phyloP scores from a whole-genome alignment of 2,888 invertebrate genomes.

The Nemurella pictetii region DNA sequence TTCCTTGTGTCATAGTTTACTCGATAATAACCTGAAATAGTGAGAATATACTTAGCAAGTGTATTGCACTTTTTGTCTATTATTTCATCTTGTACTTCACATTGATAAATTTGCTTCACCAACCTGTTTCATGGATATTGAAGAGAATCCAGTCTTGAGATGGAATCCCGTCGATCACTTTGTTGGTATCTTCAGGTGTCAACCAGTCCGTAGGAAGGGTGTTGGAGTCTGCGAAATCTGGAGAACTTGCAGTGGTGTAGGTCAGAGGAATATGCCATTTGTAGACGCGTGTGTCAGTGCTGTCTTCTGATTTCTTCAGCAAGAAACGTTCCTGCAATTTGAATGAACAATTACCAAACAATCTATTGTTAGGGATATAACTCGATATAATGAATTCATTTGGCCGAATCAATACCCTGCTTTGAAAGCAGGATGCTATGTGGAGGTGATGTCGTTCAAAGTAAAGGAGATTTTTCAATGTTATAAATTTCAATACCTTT shows the following conservation, averaged over 20 bases:
- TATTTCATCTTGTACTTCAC: not conserved
- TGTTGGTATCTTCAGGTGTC: slow-evolving; percentile 48
- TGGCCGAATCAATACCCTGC: too few species aligned
- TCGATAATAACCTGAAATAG: slow-evolving; percentile 51
- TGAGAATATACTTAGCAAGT: too few species aligned
- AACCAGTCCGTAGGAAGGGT: slow-evolving; percentile 72
- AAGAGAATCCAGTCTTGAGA: slow-evolving; percentile 69
- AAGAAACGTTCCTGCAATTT: slow-evolving; percentile 30
- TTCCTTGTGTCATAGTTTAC: slow-evolving; percentile 62
- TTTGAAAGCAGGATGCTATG: too few species aligned
- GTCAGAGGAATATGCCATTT: slow-evolving; percentile 83
- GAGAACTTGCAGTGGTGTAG: slow-evolving; percentile 60
- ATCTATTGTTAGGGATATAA: too few species aligned
- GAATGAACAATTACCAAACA: too few species aligned
- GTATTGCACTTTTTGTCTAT: too few species aligned
- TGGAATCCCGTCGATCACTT: slow-evolving; percentile 54
- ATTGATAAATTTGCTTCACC: slow-evolving; percentile 43
- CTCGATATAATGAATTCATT: too few species aligned
- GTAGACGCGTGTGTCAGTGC: slow-evolving; percentile 2
- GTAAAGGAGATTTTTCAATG: too few species aligned
- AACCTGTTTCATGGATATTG: slow-evolving; percentile 74
- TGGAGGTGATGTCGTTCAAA: too few species aligned
- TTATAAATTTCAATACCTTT: too few species aligned
- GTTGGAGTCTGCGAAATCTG: slow-evolving; percentile 63
- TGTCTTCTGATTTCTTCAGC: not conserved